Conservation (phyloP, 1,140 invertebrate species). For the Musca domestica region DNA sequence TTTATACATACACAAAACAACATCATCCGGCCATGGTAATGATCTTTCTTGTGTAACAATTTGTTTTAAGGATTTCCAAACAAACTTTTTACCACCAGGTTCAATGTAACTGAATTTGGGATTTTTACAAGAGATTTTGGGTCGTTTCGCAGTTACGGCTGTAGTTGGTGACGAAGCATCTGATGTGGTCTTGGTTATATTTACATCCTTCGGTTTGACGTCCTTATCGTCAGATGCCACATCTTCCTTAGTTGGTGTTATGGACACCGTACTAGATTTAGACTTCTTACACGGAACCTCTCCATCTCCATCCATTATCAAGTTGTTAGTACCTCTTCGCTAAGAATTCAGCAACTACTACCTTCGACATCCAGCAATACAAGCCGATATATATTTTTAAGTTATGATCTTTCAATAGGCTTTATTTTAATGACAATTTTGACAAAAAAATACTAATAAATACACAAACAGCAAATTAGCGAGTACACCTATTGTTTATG, state of each 20-base stretch:
- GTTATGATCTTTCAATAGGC: no score
- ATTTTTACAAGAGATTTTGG: conserved; percentile 23
- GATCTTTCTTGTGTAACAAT: conserved; percentile 70
- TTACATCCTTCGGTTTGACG: neutral
- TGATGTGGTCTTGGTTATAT: neutral
- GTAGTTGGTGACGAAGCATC: neutral
- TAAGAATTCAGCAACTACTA: no score
- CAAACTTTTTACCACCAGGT: conserved; percentile 34
- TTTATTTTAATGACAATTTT: no score
- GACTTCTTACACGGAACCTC: conserved; percentile 2
- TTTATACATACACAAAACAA: conserved; percentile 64
- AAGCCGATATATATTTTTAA: no score
- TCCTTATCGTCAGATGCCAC: neutral
- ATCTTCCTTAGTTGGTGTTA: neutral
- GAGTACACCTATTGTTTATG: no score
- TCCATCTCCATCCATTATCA: conserved; percentile 7
- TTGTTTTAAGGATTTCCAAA: conserved; percentile 77
- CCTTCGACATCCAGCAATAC: no score
- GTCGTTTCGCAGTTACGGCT: neutral
- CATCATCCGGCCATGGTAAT: conserved; percentile 67
- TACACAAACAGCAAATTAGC: no score
- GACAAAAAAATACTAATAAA: no score
- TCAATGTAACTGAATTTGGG: conserved; percentile 25
- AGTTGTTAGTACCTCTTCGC: no score
- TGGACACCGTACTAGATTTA: neutral